Evolutionary conservation across 2,113 vertebrate genomes (phyloP).

Genomic region (Argyrosomus japonicus): DNA sequence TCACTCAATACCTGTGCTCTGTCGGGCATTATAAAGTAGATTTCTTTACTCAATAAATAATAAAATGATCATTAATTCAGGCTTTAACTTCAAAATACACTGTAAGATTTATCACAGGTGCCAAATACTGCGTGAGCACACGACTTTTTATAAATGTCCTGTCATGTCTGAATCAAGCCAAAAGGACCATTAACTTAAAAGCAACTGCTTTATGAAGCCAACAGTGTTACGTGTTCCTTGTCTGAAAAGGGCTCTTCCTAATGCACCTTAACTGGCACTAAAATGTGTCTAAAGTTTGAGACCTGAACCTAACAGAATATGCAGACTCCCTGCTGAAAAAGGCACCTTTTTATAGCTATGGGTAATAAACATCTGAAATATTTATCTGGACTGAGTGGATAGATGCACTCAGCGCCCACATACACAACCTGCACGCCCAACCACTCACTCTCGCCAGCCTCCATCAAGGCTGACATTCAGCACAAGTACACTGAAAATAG

Average conservation of each 20-base stretch:
- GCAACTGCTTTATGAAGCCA: background rate
- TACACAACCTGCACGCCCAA: slow-evolving; percentile 31
- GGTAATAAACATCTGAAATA: slow-evolving; percentile 62
- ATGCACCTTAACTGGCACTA: background rate
- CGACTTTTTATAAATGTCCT: background rate
- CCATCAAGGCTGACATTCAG: slow-evolving; percentile 53
- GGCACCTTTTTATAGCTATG: slow-evolving; percentile 47
- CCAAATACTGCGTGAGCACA: background rate
- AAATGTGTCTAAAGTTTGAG: slow-evolving; percentile 21
- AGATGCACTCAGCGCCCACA: slow-evolving; percentile 45
- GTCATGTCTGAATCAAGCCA: background rate
- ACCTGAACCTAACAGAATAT: slow-evolving; percentile 16
- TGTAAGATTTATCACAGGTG: background rate
- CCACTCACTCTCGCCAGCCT: slow-evolving; percentile 45
- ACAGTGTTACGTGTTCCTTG: background rate
- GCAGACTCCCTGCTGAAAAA: slow-evolving; percentile 30
- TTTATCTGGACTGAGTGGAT: slow-evolving; percentile 64
- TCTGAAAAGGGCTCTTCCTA: slow-evolving; percentile 1
- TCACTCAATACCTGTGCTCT: background rate
- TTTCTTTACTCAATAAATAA: background rate
- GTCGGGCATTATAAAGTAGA: background rate
- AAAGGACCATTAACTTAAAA: background rate
- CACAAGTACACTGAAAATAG: slow-evolving; percentile 68
- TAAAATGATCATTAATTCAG: background rate
- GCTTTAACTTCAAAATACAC: background rate